Conservation (phyloP, 2,797 vertebrate species). For the Myotis planiceps region DNA sequence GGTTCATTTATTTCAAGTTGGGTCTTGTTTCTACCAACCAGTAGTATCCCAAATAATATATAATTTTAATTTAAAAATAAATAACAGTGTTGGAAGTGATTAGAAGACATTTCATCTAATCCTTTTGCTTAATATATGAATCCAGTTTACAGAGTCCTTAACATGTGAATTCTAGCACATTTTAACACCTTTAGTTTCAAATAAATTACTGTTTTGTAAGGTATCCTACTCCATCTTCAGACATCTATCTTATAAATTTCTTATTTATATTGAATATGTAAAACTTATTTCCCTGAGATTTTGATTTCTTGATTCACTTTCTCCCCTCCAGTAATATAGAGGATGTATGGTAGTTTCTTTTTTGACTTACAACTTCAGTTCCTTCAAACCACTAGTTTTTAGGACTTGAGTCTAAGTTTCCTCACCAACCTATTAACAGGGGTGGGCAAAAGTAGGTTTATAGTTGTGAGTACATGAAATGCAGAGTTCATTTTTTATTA, state of each 20-base stretch:
- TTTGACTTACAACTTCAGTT: background rate
- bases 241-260: background rate
- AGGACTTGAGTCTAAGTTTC: background rate
- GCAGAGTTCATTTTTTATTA: background rate
- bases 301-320: background rate
- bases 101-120: background rate
- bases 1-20: conserved; percentile 19
- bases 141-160: background rate
- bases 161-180: background rate
- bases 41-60: background rate
- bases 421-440: background rate
- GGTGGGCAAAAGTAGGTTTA: background rate
- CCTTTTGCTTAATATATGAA: background rate
- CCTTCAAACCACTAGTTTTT: background rate
- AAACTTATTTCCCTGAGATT: background rate
- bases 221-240: background rate
- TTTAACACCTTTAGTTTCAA: background rate
- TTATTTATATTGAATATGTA: background rate
- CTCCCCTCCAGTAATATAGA: background rate
- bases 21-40: background rate
- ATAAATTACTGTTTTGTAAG: background rate
- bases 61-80: background rate
- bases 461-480: background rate
- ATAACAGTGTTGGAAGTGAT: background rate
- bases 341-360: background rate